phyloP scores from a whole-genome alignment of 2,888 invertebrate species.

The Caenorhabditis sinica region DNA sequence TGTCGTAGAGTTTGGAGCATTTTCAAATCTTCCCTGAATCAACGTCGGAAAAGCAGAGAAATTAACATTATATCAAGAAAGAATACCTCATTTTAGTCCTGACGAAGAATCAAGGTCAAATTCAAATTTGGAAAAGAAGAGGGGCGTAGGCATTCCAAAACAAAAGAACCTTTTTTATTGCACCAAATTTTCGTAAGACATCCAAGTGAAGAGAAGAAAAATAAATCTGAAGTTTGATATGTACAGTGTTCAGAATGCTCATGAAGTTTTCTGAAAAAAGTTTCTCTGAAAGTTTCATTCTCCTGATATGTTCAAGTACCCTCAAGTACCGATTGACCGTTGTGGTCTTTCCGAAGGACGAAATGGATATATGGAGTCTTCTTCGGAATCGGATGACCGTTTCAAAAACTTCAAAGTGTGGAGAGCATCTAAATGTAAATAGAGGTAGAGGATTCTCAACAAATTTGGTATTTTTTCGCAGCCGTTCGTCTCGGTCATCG shows the following conservation, averaged over 20 bases:
- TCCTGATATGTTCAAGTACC: no score
- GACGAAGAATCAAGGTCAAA: no score
- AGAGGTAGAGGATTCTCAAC: conserved; percentile 42
- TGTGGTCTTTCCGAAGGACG: background rate
- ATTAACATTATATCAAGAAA: background rate
- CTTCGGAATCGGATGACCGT: conserved; percentile 30
- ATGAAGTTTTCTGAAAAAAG: no score
- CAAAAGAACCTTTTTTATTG: no score
- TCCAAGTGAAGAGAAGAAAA: no score
- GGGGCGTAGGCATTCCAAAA: no score
- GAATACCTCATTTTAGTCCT: background rate
- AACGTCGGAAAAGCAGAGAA: no score
- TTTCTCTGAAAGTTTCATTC: no score
- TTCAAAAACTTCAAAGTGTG: conserved; percentile 34
- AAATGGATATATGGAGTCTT: conserved; percentile 31
- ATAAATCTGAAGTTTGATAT: no score
- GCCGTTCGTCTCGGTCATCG: conserved; percentile 31
- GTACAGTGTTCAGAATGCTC: no score
- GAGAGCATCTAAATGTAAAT: conserved; percentile 33
- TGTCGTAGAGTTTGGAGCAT: background rate
- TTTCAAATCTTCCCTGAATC: background rate
- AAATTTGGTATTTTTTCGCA: conserved; percentile 51
- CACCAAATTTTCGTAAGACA: no score
- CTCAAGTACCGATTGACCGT: background rate
- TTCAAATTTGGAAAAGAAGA: no score